phyloP scores from a whole-genome alignment of 2,888 invertebrate species.

The Psylliodes chrysocephalus region DNA sequence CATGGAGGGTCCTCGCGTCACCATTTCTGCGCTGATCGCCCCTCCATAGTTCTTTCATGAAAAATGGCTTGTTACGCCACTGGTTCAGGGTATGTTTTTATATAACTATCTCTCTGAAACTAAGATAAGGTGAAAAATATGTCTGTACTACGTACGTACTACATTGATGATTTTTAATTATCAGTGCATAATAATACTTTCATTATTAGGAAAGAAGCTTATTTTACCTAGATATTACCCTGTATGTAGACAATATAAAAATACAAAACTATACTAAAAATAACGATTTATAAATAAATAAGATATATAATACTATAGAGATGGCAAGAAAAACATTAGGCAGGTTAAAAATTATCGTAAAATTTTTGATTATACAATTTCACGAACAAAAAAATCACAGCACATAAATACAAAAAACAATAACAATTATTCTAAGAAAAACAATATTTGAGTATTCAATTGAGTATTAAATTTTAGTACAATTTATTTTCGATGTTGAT shows the following conservation, averaged over 20 bases:
- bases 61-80: too few relatives aligned
- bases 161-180: conserved; percentile 27
- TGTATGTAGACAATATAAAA: conserved; percentile 48
- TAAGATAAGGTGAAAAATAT: background rate
- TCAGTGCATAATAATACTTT: conserved; percentile 57
- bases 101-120: background rate
- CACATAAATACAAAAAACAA: conserved; percentile 60
- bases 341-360: conserved; percentile 54
- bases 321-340: conserved; percentile 65
- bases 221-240: conserved; percentile 45
- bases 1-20: too few relatives aligned
- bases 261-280: conserved; percentile 51
- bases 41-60: too few relatives aligned
- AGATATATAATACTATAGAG: conserved; percentile 62
- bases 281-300: conserved; percentile 52
- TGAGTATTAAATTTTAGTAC: conserved; percentile 28
- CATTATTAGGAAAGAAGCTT: conserved; percentile 54
- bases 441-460: conserved; percentile 30
- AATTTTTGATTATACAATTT: conserved; percentile 57
- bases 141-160: background rate
- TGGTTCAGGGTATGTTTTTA: too few relatives aligned
- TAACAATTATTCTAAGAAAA: conserved; percentile 55
- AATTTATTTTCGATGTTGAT: conserved; percentile 28
- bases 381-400: conserved; percentile 63
- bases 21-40: too few relatives aligned